Evolutionary conservation across 2,113 vertebrate species (phyloP), one percentile per base, ranked within the genome.

Genomic region (Struthidea cinerea): DNA sequence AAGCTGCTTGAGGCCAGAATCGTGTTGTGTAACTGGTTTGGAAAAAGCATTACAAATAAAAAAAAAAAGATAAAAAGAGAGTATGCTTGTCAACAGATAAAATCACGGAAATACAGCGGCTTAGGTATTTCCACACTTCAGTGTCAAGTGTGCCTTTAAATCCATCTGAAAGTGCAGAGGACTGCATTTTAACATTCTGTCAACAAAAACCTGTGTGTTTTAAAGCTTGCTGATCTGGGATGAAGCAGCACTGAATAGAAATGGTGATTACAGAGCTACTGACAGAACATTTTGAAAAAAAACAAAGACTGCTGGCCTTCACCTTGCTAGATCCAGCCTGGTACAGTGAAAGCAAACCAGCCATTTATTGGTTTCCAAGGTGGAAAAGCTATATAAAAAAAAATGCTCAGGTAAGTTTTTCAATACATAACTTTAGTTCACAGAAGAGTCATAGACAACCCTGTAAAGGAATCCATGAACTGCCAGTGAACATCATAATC

Each of bases 161-260:
- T 46, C 83, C 69, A 84, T 84, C 67, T 89, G 80, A 90, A 96
- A 94, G 49, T 79, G 88, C 74, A 90, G 49, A 94, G 80, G 65
- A 57, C 32, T 69, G 90, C 90, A 90, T 92, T 96, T 96, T 69
- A 84, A 56, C 8, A 6, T 87, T 78, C 83, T 65, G 80, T 74
- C 88, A 92, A 96, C 83, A 96, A 90, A 94, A 95, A 26, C 23
- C 42, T n/a, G 60, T 46, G 60, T 60, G 47, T 86, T 81, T 95
- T 73, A 93, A 92, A 96, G 76, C 88, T 71, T 94, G 92, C 94
- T 96, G 93, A 93, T 84, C 76, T 79, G 83, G 47, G 76, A 86
- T 92, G 90, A 95, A 92, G 69, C 80, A 87, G 69, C 91, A 67
- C 53, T 96, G 95, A 95, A 95, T 89, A 95, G 86, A 94, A 95